Evolutionary conservation across 2,888 invertebrate genomes (phyloP).

Genomic region (Argyresthia goedartella): DNA sequence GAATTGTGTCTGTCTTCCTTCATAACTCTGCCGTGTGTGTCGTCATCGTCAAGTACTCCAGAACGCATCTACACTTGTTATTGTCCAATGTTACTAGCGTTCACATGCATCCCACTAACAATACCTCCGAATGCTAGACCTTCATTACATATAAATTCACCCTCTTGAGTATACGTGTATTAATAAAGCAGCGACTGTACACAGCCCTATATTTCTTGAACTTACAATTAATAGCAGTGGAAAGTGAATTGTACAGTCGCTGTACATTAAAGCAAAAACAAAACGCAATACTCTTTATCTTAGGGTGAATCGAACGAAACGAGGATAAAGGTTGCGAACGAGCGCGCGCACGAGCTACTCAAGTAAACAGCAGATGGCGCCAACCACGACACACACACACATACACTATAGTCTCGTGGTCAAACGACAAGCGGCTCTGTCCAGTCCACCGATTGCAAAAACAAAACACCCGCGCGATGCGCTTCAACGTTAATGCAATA

Average conservation of each 20-base stretch:
- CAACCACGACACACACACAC: constrained; percentile 27
- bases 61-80: constrained; percentile 32
- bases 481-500: background rate
- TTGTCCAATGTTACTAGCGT: constrained; percentile 27
- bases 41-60: constrained; percentile 24
- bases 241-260: constrained; percentile 25
- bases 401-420: constrained; percentile 44
- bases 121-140: constrained; percentile 2
- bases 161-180: no score
- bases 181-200: no score
- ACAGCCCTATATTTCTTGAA: no score
- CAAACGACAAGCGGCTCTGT: constrained; percentile 11
- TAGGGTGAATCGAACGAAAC: constrained; percentile 92
- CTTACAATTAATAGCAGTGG: no score
- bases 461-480: background rate
- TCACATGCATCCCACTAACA: constrained; percentile 39
- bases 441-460: constrained; percentile 11
- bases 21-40: constrained; percentile 12
- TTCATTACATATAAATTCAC: background rate
- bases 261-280: constrained; percentile 34
- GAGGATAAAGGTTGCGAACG: constrained; percentile 96
- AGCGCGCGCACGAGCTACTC: constrained; percentile 95
- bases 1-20: constrained; percentile 23
- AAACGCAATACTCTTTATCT: constrained; percentile 47
- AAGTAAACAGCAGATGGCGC: constrained; percentile 76